phyloP scores from a whole-genome alignment of 2,888 invertebrate genomes.

The Drosophila austrosaltans region DNA sequence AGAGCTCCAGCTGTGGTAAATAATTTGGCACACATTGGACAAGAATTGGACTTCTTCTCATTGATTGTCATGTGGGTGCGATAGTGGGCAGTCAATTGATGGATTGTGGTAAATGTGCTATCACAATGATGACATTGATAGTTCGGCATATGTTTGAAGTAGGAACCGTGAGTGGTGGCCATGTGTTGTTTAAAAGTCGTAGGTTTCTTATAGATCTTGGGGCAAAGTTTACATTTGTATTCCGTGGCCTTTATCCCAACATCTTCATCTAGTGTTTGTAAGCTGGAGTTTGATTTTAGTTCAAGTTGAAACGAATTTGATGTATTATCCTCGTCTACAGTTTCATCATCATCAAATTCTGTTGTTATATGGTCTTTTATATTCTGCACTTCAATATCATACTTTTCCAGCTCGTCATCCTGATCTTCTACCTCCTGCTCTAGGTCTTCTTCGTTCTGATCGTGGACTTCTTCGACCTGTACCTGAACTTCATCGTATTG shows the following conservation, averaged over 20 bases:
- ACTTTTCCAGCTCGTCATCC: constrained; percentile 6
- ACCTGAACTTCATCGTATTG: constrained; percentile 3
- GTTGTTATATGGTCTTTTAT: constrained; percentile 4
- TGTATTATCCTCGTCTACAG: constrained; percentile 1
- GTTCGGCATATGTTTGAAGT: constrained; percentile 42
- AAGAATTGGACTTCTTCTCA: constrained; percentile 59
- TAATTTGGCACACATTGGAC: constrained; percentile 68
- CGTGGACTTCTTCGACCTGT: background rate
- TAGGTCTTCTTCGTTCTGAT: background rate
- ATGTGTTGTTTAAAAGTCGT: constrained; percentile 63
- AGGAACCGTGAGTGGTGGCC: constrained; percentile 52
- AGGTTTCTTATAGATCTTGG: constrained; percentile 52
- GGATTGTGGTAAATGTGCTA: constrained; percentile 47
- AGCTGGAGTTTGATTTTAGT: background rate
- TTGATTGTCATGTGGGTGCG: constrained; percentile 65
- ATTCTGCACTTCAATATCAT: constrained; percentile 20
- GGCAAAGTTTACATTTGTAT: constrained; percentile 51
- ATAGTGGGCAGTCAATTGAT: constrained; percentile 54
- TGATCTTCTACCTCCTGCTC: background rate
- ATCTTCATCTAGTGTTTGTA: background rate
- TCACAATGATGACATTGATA: constrained; percentile 58
- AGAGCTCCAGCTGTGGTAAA: constrained; percentile 71
- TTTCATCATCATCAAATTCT: background rate
- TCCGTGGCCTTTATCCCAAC: constrained; percentile 19
- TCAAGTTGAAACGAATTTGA: background rate